Percentiles rank a stretch among this genome's conserved stretches.
phyloP scores from a whole-genome alignment of 2,113 vertebrate species.

The Hemibagrus wyckioides region DNA sequence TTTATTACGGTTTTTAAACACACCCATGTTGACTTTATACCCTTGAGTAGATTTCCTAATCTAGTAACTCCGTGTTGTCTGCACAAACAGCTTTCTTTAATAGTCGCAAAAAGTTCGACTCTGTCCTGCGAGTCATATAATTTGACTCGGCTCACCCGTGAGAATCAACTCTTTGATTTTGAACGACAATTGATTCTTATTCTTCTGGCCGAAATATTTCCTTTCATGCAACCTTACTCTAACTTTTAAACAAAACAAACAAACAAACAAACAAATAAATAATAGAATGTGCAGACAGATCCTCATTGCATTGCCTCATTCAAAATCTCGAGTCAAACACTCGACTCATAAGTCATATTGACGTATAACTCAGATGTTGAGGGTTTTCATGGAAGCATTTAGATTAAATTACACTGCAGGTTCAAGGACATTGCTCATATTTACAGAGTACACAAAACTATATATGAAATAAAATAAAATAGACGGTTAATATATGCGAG shows the following conservation, averaged over 20 bases:
- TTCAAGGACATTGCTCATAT: background rate
- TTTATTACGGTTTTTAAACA: background rate
- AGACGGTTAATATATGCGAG: background rate
- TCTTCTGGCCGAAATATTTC: background rate
- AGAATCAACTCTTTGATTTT: background rate
- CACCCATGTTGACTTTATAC: background rate
- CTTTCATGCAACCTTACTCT: background rate
- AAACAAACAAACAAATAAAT: background rate
- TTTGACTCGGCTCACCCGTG: background rate
- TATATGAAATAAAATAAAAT: background rate
- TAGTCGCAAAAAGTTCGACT: background rate
- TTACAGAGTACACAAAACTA: background rate
- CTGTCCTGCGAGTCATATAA: background rate
- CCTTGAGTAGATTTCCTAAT: background rate
- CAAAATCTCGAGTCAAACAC: background rate
- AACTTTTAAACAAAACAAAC: too few species aligned
- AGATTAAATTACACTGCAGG: background rate
- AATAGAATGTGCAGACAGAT: background rate
- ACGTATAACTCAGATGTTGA: background rate
- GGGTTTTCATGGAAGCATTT: background rate
- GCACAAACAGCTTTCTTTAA: background rate
- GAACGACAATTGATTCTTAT: background rate
- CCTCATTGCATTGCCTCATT: background rate
- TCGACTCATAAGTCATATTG: background rate
- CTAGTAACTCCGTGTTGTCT: background rate